phyloP scores from a whole-genome alignment of 2,113 vertebrate genomes.

The Centropus unirufus region DNA sequence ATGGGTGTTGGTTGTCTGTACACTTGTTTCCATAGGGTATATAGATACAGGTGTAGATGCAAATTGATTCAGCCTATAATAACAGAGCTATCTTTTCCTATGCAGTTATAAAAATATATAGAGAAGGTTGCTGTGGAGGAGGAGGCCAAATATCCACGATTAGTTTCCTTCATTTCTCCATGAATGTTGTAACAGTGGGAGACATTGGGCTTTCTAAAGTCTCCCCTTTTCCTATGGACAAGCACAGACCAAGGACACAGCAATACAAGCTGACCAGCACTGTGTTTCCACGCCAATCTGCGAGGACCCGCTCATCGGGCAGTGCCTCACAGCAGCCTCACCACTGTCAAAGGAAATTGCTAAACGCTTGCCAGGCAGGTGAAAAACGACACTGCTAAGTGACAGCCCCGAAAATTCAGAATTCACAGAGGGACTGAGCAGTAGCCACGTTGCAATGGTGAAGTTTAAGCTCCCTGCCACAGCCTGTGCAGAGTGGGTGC shows the following conservation, averaged over 20 bases:
- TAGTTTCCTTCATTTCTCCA: background rate
- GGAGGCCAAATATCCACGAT: background rate
- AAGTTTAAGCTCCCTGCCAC: rapidly evolving
- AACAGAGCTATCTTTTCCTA: background rate
- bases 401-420: background rate
- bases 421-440: background rate
- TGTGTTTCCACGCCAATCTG: background rate
- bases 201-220: background rate
- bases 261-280: background rate
- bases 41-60: background rate
- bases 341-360: background rate
- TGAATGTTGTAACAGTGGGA: background rate
- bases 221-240: background rate
- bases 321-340: background rate
- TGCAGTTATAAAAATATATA: background rate
- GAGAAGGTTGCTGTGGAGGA: background rate
- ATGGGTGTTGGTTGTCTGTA: background rate
- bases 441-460: rapidly evolving
- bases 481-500: rapidly evolving
- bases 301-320: background rate
- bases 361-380: background rate
- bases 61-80: background rate
- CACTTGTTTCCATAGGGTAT: background rate
- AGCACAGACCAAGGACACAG: background rate
- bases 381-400: background rate